phyloP scores from a whole-genome alignment of 2,113 vertebrate species.

The Columba livia region DNA sequence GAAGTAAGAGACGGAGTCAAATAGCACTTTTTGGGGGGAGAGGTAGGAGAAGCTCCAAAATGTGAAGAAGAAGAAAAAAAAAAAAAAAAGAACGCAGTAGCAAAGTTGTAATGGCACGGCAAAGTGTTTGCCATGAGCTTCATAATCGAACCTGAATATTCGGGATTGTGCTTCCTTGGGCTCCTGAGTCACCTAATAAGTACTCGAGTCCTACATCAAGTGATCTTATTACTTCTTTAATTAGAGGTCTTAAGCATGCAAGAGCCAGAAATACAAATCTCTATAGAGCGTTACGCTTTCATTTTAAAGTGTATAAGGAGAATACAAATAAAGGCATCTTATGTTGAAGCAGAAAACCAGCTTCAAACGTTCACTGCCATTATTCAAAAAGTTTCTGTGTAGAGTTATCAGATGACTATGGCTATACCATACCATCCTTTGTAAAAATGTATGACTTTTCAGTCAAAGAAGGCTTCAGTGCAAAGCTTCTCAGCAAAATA shows the following conservation, averaged over 20 bases:
- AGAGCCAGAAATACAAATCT: background rate
- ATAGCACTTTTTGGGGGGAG: background rate
- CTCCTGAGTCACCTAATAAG: background rate
- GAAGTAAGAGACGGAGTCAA: slow-evolving; percentile 36
- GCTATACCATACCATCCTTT: background rate
- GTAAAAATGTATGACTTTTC: background rate
- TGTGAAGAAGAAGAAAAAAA: background rate
- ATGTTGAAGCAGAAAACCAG: background rate
- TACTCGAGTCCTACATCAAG: background rate
- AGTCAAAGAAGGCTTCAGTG: background rate
- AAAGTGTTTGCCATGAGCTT: background rate
- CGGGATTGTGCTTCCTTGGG: background rate
- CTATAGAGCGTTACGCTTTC: background rate
- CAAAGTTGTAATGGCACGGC: background rate
- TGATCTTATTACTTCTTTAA: background rate
- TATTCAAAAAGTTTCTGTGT: background rate
- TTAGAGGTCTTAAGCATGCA: background rate
- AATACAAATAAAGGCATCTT: background rate
- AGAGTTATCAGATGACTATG: background rate
- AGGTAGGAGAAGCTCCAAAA: slow-evolving; percentile 22
- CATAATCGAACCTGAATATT: background rate
- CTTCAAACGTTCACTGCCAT: background rate
- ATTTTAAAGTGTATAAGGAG: slow-evolving; percentile 11
- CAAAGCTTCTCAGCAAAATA: background rate
- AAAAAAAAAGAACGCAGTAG: background rate